Conservation (phyloP, 2,113 vertebrate genomes). For the Buteo buteo region DNA sequence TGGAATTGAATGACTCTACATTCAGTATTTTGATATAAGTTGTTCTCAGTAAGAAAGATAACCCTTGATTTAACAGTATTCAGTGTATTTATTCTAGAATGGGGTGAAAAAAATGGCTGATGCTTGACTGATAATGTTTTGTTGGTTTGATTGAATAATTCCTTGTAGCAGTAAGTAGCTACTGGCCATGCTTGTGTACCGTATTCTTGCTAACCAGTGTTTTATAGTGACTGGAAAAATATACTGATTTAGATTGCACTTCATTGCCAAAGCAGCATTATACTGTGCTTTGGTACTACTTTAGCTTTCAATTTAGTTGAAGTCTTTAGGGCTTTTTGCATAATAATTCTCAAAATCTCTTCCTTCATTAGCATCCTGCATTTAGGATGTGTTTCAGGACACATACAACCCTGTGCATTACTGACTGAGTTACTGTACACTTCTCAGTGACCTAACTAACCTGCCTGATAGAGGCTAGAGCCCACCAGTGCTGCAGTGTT, state of each 20-base stretch:
- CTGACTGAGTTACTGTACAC: neutral
- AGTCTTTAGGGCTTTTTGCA: neutral
- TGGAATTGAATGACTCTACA: neutral
- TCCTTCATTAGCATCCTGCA: neutral
- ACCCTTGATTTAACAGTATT: neutral
- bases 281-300: neutral
- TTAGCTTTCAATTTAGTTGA: neutral
- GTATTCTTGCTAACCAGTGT: neutral
- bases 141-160: neutral
- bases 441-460: neutral
- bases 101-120: neutral
- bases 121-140: neutral
- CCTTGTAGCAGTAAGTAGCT: neutral
- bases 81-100: neutral
- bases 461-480: neutral
- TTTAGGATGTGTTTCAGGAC: neutral
- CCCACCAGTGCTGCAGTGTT: neutral
- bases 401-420: neutral
- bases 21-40: neutral
- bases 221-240: neutral
- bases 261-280: neutral
- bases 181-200: neutral
- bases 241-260: neutral
- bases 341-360: neutral
- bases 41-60: neutral